Conservation (phyloP, 2,113 vertebrate species). For the Mus spicilegus region DNA sequence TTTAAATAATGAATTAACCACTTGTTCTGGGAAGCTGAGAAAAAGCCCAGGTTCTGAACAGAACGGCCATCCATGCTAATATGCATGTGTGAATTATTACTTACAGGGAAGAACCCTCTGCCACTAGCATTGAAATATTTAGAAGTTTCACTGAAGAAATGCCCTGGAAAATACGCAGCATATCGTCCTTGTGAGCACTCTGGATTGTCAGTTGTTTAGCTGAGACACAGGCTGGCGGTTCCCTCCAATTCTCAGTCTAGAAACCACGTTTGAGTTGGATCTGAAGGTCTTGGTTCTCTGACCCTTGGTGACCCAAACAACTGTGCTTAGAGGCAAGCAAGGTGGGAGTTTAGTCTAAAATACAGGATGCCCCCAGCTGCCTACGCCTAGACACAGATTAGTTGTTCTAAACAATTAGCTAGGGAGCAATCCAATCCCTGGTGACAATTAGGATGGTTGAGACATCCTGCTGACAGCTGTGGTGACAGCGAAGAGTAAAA, state of each 20-base stretch:
- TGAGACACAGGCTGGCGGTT: neutral
- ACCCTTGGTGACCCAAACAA: conserved; percentile 63
- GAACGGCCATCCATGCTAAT: neutral
- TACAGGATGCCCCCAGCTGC: conserved; percentile 77
- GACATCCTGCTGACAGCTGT: conserved; percentile 87
- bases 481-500: conserved; percentile 87
- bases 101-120: neutral
- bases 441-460: conserved; percentile 86
- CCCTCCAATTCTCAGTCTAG: neutral
- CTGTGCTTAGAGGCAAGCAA: neutral
- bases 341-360: conserved; percentile 81
- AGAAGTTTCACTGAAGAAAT: neutral
- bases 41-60: neutral
- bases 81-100: neutral
- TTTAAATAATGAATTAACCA: conserved; percentile 25
- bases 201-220: neutral
- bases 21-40: neutral
- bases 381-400: conserved; percentile 83
- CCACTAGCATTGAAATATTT: neutral
- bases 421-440: conserved; percentile 83
- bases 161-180: neutral
- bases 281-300: conserved; percentile 6
- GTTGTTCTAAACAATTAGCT: conserved; percentile 88
- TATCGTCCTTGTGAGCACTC: neutral
- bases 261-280: neutral